Conservation (phyloP, 2,797 vertebrate genomes). For the Centroberyx gerrardi region DNA sequence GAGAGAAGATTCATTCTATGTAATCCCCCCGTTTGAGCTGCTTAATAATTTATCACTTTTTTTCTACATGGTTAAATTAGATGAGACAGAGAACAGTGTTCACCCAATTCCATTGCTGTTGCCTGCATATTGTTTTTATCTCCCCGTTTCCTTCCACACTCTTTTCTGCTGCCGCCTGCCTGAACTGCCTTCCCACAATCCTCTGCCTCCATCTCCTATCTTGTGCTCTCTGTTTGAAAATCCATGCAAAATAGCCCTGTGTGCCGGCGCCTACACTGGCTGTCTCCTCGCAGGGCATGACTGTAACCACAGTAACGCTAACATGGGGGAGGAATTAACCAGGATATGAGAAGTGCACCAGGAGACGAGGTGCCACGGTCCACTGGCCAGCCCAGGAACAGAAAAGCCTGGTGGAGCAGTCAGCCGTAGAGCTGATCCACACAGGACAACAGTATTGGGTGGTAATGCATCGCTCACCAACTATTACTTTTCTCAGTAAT, state of each 20-base stretch:
- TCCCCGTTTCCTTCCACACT: conserved; percentile 26
- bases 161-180: conserved; percentile 19
- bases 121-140: conserved; percentile 49
- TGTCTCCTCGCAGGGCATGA: conserved; percentile 56
- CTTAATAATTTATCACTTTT: conserved; percentile 78
- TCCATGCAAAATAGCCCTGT: conserved; percentile 64
- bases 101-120: conserved; percentile 45
- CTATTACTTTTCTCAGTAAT: no score
- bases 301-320: conserved; percentile 79
- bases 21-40: conserved; percentile 76
- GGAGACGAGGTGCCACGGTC: conserved; percentile 51
- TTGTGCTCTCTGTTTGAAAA: conserved; percentile 37
- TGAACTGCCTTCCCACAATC: conserved; percentile 5
- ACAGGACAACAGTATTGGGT: conserved; percentile 19
- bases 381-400: conserved; percentile 32
- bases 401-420: conserved; percentile 15
- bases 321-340: conserved; percentile 60
- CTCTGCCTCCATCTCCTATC: background rate
- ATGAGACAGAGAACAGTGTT: conserved; percentile 66
- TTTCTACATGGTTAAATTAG: conserved; percentile 71
- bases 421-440: conserved; percentile 23
- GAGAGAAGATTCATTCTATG: conserved; percentile 66
- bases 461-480: no score
- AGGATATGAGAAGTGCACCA: conserved; percentile 53
- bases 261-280: conserved; percentile 42